A percentile compares a stretch with the other conserved stretches of the same genome.
Conservation (phyloP, 1,140 invertebrate genomes). For the Charaxes varanes region DNA sequence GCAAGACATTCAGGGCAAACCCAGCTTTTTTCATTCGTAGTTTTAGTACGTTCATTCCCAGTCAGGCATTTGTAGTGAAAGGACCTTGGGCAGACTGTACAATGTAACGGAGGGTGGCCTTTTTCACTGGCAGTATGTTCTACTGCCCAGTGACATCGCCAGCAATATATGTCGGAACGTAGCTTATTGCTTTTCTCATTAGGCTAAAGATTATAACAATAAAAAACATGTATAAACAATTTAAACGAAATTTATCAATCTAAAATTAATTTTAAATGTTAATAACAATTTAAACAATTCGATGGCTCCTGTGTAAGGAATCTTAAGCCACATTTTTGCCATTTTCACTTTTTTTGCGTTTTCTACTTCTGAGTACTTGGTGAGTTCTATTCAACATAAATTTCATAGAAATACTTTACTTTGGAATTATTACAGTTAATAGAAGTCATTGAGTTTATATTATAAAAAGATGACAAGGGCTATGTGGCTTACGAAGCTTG, state of each 20-base stretch:
- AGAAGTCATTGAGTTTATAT: no score
- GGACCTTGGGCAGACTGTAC: constrained; percentile 89
- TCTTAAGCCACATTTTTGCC: neutral
- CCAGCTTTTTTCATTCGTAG: constrained; percentile 78
- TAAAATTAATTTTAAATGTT: constrained; percentile 4
- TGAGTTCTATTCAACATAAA: no score
- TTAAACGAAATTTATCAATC: no score
- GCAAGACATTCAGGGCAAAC: constrained; percentile 90
- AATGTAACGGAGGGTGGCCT: constrained; percentile 72
- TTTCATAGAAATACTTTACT: no score
- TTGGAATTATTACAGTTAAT: no score
- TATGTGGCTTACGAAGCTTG: no score
- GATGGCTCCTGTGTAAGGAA: no score
- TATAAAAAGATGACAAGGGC: no score
- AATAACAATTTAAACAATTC: constrained; percentile 10
- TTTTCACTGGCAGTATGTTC: constrained; percentile 60
- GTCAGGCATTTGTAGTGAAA: constrained; percentile 88
- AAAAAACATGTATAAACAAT: constrained; percentile 2
- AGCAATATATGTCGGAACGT: constrained; percentile 87
- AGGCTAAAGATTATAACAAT: constrained; percentile 10
- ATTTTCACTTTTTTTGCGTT: neutral
- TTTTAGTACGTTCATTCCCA: constrained; percentile 59
- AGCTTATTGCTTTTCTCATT: constrained; percentile 28
- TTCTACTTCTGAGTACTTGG: neutral
- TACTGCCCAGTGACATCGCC: constrained; percentile 87